Conservation (phyloP, 2,113 vertebrate species). For the Ceuthmochares aereus region DNA sequence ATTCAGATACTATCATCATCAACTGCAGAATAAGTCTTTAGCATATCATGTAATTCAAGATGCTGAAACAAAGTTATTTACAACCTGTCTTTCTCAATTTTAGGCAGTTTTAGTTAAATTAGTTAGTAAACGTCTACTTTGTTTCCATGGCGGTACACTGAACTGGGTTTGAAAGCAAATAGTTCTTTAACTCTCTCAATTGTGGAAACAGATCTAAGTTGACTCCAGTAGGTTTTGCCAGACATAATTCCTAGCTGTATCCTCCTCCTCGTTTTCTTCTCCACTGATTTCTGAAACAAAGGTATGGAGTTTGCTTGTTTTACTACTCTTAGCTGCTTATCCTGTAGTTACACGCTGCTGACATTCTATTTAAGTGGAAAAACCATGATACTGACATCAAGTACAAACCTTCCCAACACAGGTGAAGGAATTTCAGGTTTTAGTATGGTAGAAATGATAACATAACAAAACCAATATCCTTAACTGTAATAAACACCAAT, state of each 20-base stretch:
- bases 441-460: not conserved
- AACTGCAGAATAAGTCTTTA: not conserved
- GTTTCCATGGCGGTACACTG: not conserved
- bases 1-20: not conserved
- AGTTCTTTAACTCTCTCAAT: not conserved
- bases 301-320: not conserved
- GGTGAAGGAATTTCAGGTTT: not conserved
- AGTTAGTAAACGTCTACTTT: not conserved
- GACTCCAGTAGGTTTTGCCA: not conserved
- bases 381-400: not conserved
- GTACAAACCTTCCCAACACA: not conserved
- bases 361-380: not conserved
- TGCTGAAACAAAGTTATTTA: not conserved
- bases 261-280: not conserved
- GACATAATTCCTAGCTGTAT: not conserved
- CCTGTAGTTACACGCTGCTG: not conserved
- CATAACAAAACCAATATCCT: not conserved
- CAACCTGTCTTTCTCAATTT: not conserved
- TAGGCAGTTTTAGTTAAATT: not conserved
- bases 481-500: conserved; percentile 9
- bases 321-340: not conserved
- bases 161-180: not conserved
- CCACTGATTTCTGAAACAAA: not conserved
- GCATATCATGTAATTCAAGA: not conserved
- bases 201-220: not conserved